Percentiles rank a stretch among this genome's conserved stretches.
Conservation (phyloP, 2,113 vertebrate species). For the Hiodon alosoides region DNA sequence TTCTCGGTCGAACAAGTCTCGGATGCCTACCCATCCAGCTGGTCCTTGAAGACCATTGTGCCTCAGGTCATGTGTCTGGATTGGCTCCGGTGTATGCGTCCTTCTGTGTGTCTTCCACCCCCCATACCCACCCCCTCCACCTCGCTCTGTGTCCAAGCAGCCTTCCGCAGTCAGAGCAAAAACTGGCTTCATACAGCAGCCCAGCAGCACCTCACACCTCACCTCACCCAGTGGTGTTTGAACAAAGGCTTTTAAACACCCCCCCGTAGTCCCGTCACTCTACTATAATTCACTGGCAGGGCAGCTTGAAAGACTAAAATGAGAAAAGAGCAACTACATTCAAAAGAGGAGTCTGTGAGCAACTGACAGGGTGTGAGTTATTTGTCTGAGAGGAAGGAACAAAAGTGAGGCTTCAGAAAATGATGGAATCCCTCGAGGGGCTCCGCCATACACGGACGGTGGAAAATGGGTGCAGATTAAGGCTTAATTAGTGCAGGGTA, state of each 20-base stretch:
- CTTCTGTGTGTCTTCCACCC: too few species aligned
- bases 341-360: not conserved
- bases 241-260: conserved; percentile 17
- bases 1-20: too few species aligned
- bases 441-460: conserved; percentile 38
- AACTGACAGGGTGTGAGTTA: not conserved
- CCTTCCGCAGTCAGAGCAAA: conserved; percentile 4
- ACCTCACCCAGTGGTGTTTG: not conserved
- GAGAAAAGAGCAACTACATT: not conserved
- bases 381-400: conserved; percentile 19
- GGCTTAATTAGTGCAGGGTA: conserved; percentile 42
- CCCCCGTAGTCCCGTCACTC: too few species aligned
- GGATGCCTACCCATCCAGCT: too few species aligned
- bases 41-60: not conserved
- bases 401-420: conserved; percentile 28
- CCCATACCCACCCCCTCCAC: too few species aligned
- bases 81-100: too few species aligned
- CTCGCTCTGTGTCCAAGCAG: not conserved
- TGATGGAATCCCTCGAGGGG: conserved; percentile 32
- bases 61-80: not conserved
- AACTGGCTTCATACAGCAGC: not conserved
- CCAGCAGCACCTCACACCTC: not conserved
- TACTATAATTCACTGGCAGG: too few species aligned
- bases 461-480: conserved; percentile 52
- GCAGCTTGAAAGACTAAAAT: not conserved